Percentiles rank a stretch among this genome's conserved stretches.
These are phyloP conservation scores for Platypus cylindrus DNA, from an alignment of 2,888 invertebrate genomes.

Conservation along the genomic window DNA sequence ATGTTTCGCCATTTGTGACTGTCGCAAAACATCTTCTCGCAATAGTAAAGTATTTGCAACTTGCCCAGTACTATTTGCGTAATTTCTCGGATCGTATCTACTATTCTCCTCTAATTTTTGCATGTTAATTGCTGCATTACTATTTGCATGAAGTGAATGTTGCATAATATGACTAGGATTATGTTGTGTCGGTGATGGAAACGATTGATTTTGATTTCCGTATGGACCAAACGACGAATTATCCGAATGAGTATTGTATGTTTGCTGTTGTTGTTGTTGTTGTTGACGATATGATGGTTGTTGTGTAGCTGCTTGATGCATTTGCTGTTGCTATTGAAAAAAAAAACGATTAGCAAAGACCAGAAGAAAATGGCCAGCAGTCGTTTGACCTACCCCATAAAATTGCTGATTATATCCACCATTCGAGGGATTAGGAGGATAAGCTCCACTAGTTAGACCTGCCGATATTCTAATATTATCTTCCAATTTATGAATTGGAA, in stretches of 20 bases:
- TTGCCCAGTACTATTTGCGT: slow-evolving; percentile 20
- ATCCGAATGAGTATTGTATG: no score
- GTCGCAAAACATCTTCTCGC: slow-evolving; percentile 31
- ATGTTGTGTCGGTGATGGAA: slow-evolving; percentile 26
- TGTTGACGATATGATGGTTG: slow-evolving; percentile 12
- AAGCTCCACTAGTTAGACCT: slow-evolving; percentile 9
- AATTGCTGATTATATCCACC: slow-evolving; percentile 8
- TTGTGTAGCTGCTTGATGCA: slow-evolving; percentile 9
- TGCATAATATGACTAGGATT: slow-evolving; percentile 16
- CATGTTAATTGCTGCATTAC: slow-evolving; percentile 9
- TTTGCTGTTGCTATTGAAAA: slow-evolving; percentile 7
- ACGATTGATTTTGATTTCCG: slow-evolving; percentile 21
- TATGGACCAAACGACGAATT: slow-evolving; percentile 17
- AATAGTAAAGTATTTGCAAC: slow-evolving; percentile 27
- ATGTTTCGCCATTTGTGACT: slow-evolving; percentile 26
- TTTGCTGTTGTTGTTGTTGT: slow-evolving; percentile 19
- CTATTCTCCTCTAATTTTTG: slow-evolving; percentile 16
- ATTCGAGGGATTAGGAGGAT: slow-evolving; percentile 10
- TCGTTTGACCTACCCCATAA: slow-evolving; percentile 8
- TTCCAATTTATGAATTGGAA: slow-evolving; percentile 23
- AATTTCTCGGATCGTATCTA: slow-evolving; percentile 15
- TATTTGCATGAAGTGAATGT: slow-evolving; percentile 26
- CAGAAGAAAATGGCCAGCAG: neutral
- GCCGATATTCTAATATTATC: slow-evolving; percentile 1
- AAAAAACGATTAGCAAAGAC: neutral